A percentile compares a stretch with the other conserved stretches of the same genome.
Conservation (phyloP, 2,888 invertebrate species). For the Oxyteleia sp. region DNA sequence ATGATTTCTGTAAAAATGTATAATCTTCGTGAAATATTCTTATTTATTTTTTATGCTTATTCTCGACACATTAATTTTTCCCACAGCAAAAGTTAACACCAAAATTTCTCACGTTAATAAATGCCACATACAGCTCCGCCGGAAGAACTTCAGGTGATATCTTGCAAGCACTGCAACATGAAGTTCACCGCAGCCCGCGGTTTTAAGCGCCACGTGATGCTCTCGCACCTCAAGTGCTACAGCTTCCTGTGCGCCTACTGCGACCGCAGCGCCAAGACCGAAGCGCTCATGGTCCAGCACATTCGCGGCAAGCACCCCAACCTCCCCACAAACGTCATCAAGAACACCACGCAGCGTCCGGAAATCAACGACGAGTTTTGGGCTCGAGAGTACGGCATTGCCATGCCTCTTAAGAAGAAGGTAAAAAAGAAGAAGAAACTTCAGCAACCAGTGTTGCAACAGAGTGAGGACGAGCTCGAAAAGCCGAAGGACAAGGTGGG, state of each 20-base stretch:
- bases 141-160: slow-evolving; percentile 27
- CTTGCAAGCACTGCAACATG: slow-evolving; percentile 84
- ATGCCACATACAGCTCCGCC: no score
- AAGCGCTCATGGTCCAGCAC: slow-evolving; percentile 81
- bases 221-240: slow-evolving; percentile 82
- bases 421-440: slow-evolving; percentile 62
- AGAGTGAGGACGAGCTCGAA: slow-evolving; percentile 34
- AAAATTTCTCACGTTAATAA: no score
- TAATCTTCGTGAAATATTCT: no score
- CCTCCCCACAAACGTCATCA: slow-evolving; percentile 76
- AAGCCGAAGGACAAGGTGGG: slow-evolving; percentile 1
- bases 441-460: neutral
- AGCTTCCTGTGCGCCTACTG: slow-evolving; percentile 83
- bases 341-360: slow-evolving; percentile 77
- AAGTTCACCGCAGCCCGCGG: slow-evolving; percentile 81
- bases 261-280: slow-evolving; percentile 83
- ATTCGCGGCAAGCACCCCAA: slow-evolving; percentile 81
- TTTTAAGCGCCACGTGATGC: slow-evolving; percentile 84
- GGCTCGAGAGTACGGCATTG: slow-evolving; percentile 83
- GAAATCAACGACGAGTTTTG: slow-evolving; percentile 84
- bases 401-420: slow-evolving; percentile 71
- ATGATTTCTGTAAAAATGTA: no score
- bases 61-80: no score
- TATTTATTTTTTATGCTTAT: no score
- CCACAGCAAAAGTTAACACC: slow-evolving; percentile 2